Base-by-base conservation (phyloP, 1,140 invertebrate species). In the Marisa cornuarietis region DNA sequence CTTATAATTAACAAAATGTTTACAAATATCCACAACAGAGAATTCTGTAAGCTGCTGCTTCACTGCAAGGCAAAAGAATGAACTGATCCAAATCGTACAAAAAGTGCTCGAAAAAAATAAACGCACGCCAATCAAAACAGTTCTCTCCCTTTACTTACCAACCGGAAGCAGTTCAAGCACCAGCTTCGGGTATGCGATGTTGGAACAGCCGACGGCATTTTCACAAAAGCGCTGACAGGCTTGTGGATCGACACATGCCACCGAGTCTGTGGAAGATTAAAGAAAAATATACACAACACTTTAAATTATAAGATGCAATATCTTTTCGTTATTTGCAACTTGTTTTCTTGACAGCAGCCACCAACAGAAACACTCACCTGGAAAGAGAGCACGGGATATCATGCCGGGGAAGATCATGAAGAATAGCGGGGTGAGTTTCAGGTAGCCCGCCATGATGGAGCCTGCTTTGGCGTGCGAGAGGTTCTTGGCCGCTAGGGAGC, bases 401-500 rank as follows among this genome's bases (percentile, higher is more conserved):
- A 93, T 93, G 61, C 93, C 93, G 5, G 93, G 93, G 54, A 93
- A 86, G 10, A 93, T 89, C 79, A 93, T 91, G 18, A 93, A 85
- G 83, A 93, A 93, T 18, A 93, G 78, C 6, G 93, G 93, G 18
- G 92, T 81, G 14, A 93, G 81, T 84, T 93, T 93, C 13, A 93
- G 84, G 81, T 90, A 92, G 16, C 92, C 93, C 31, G 93, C 92
- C 73, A 93, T 87, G 22, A 93, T 85, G 24, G 92, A 91, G 0
- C 91, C 92, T 16, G 91, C 93, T 87, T 93, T 92, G 24, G 93
- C 93, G 85, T 93, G 93, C 13, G 91, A 89, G 42, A 93, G 85
- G 79, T 90, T 91, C 85, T 91, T 92, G n/a, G 93, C 91, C 16
- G 93, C 92, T 76, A 93, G 84, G 16, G 90, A 90, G 58, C 93